Percentiles rank a stretch among this genome's conserved stretches.
phyloP scores from a whole-genome alignment of 2,113 vertebrate species.

The Amblyornis subalaris region DNA sequence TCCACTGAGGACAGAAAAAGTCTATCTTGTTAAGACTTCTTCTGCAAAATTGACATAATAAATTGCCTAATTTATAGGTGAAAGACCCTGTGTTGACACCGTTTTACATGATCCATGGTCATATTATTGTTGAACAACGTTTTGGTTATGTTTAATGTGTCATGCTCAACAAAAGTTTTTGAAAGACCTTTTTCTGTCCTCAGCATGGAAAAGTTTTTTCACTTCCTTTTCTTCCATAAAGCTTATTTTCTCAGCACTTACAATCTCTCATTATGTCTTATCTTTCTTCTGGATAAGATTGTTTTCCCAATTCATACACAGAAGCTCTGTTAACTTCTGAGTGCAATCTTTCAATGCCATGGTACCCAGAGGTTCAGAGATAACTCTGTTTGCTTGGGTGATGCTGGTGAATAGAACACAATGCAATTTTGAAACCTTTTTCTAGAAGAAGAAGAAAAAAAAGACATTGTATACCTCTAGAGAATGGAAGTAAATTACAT shows the following conservation, averaged over 20 bases:
- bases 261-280: constrained; percentile 1
- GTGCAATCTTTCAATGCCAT: background rate
- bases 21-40: background rate
- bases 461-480: background rate
- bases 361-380: background rate
- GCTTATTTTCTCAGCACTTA: background rate
- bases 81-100: background rate
- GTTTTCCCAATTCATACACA: background rate
- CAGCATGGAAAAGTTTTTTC: background rate
- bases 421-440: background rate
- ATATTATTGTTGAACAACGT: background rate
- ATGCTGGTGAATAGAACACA: background rate
- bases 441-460: background rate
- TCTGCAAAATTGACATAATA: background rate
- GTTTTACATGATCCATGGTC: background rate
- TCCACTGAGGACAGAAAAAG: background rate
- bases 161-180: background rate
- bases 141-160: background rate
- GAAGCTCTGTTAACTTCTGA: background rate
- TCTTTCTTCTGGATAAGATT: constrained; percentile 22
- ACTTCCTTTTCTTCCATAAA: background rate
- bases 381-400: background rate
- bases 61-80: background rate
- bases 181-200: constrained; percentile 15
- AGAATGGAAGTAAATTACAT: background rate